Evolutionary conservation across 1,140 invertebrate genomes (phyloP).

Genomic region (Drosophila repleta): DNA sequence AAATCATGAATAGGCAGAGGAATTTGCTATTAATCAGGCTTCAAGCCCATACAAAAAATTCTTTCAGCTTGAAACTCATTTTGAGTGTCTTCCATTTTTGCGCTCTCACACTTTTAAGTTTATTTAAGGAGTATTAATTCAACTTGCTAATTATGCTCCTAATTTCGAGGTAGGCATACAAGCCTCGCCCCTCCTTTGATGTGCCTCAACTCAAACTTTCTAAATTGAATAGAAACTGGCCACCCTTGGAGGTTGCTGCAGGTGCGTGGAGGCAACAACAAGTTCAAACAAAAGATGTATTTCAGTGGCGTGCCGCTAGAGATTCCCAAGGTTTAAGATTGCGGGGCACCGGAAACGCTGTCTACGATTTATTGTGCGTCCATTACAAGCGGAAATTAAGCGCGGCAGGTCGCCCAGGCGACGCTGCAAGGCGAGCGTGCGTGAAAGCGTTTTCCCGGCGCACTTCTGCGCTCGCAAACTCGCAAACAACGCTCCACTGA

Average conservation of each 20-base stretch:
- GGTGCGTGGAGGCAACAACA: slow-evolving; percentile 11
- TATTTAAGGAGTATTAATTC: slow-evolving; percentile 11
- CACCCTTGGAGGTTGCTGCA: slow-evolving; percentile 33
- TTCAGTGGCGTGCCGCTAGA: slow-evolving; percentile 59
- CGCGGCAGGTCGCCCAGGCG: slow-evolving; percentile 69
- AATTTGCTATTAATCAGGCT: too few species aligned
- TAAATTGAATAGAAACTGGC: slow-evolving; percentile 27
- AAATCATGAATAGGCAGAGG: too few species aligned
- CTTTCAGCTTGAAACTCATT: too few species aligned
- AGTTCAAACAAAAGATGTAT: slow-evolving; percentile 58
- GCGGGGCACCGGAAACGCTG: slow-evolving; percentile 59
- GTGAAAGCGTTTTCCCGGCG: slow-evolving; percentile 78
- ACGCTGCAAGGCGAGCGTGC: slow-evolving; percentile 64
- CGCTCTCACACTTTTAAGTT: slow-evolving; percentile 11
- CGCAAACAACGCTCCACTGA: neutral
- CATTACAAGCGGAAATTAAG: slow-evolving; percentile 82
- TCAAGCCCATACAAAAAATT: too few species aligned
- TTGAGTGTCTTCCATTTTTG: too few species aligned
- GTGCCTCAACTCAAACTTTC: slow-evolving; percentile 10
- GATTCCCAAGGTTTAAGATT: slow-evolving; percentile 30
- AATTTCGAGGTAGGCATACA: slow-evolving; percentile 18
- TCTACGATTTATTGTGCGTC: slow-evolving; percentile 80
- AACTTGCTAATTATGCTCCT: slow-evolving; percentile 39
- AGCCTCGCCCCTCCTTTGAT: neutral
- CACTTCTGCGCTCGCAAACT: neutral